Conservation (phyloP, 2,797 vertebrate species). For the Taeniopygia guttata region DNA sequence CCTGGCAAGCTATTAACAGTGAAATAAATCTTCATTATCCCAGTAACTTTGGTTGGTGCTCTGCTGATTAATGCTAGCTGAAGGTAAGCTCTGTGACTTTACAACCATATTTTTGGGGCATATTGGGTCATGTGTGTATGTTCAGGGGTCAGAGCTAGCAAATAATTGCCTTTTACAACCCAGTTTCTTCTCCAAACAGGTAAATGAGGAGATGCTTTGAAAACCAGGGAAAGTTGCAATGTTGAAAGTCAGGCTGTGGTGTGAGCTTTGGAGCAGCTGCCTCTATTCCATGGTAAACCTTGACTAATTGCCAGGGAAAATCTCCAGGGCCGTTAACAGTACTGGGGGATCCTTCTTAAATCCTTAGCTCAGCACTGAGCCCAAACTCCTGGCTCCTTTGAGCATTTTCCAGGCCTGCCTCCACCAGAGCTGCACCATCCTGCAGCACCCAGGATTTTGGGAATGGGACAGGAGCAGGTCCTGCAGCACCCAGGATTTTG, state of each 20-base stretch:
- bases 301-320: background rate
- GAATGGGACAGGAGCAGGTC: background rate
- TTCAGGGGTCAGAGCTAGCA: background rate
- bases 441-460: background rate
- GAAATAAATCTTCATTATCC: slow-evolving; percentile 56
- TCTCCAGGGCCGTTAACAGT: background rate
- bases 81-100: background rate
- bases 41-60: background rate
- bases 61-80: background rate
- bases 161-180: background rate
- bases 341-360: background rate
- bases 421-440: background rate
- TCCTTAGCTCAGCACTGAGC: background rate
- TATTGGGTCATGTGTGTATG: background rate
- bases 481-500: background rate
- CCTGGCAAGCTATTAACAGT: slow-evolving; percentile 23
- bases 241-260: background rate
- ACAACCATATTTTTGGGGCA: background rate
- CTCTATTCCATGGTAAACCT: background rate
- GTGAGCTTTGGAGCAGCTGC: background rate
- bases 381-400: background rate
- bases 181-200: background rate
- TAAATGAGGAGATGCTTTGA: background rate
- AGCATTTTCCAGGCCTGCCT: background rate
- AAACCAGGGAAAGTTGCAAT: background rate